phyloP scores from a whole-genome alignment of 2,113 vertebrate species.

The Turnix velox region DNA sequence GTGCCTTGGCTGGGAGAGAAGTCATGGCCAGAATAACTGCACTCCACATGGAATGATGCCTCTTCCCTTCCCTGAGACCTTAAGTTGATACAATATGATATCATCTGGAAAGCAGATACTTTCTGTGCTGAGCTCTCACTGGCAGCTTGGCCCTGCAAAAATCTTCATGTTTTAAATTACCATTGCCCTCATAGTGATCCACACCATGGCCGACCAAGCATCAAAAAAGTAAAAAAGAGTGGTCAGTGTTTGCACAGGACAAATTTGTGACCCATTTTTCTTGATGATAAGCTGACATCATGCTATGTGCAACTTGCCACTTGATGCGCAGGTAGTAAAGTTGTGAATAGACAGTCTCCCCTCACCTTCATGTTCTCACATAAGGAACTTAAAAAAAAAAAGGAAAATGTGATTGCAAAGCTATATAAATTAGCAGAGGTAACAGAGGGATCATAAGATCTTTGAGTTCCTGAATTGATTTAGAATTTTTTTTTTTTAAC shows the following conservation, averaged over 20 bases:
- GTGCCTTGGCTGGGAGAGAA: neutral
- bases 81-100: accelerated
- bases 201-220: neutral
- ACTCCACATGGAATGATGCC: neutral
- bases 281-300: neutral
- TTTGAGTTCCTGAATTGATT: neutral
- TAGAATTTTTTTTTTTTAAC: neutral
- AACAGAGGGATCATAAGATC: neutral
- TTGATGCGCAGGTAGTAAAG: neutral
- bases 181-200: neutral
- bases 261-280: accelerated
- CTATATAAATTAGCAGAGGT: neutral
- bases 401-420: neutral
- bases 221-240: neutral
- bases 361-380: neutral
- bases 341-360: neutral
- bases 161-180: neutral
- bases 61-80: neutral
- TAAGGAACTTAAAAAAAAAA: neutral
- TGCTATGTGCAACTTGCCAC: neutral
- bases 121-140: neutral
- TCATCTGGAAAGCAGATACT: neutral
- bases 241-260: neutral
- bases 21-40: neutral
- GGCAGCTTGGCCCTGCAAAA: neutral